Percentiles rank a stretch among this genome's conserved stretches.
phyloP scores from a whole-genome alignment of 2,888 invertebrate species.

The Rotaria sp. region DNA sequence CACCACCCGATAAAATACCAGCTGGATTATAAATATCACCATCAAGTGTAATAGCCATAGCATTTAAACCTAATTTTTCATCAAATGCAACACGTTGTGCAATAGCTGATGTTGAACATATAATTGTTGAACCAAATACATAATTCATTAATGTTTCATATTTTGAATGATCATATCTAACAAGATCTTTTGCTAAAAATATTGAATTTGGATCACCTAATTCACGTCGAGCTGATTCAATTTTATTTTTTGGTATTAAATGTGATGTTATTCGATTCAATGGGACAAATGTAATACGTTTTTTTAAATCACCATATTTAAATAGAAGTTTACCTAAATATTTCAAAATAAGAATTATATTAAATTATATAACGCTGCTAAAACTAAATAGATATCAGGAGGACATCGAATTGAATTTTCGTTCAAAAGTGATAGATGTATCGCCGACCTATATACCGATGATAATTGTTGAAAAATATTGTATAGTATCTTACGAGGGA shows the following conservation, averaged over 20 bases:
- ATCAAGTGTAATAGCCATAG: slow-evolving; percentile 69
- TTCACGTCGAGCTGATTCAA: slow-evolving; percentile 55
- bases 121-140: slow-evolving; percentile 75
- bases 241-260: slow-evolving; percentile 61
- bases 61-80: slow-evolving; percentile 46
- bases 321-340: slow-evolving; percentile 67
- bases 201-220: slow-evolving; percentile 72
- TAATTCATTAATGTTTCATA: slow-evolving; percentile 73
- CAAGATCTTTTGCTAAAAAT: slow-evolving; percentile 70
- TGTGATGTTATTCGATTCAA: slow-evolving; percentile 73
- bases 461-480: too few species aligned
- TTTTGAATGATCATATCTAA: slow-evolving; percentile 63
- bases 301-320: slow-evolving; percentile 70
- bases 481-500: too few species aligned
- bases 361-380: too few species aligned
- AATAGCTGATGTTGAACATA: slow-evolving; percentile 72
- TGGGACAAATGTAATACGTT: slow-evolving; percentile 78
- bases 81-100: slow-evolving; percentile 77
- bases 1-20: slow-evolving; percentile 81
- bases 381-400: too few species aligned
- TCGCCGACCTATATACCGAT: too few species aligned
- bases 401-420: too few species aligned
- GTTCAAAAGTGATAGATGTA: too few species aligned
- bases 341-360: too few species aligned
- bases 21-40: slow-evolving; percentile 85